Base-by-base conservation (phyloP, 64 coral and sea anemone genomes). In the Stylophora pistillata region DNA sequence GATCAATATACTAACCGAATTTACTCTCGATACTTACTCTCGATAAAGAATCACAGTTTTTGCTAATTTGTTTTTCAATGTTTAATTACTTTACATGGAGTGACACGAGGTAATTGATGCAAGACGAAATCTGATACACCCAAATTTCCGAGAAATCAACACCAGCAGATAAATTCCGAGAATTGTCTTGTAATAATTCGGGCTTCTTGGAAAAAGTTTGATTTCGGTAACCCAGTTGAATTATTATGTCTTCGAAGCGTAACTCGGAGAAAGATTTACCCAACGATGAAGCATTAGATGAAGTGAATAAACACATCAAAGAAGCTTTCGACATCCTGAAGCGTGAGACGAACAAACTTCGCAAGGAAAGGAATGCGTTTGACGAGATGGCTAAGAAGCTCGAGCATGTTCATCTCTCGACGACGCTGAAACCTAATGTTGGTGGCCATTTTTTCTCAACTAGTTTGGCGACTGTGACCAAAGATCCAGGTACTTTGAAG, bases 381-480 rank as follows among this genome's bases (percentile, higher is more conserved):
- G 89, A 91, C 17, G 83, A 71, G 12, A 55, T 81, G 0, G 54
- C 89, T 7, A 83, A 91, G 81, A 91, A 47, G 31, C 18, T 91
- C 0, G 70, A 91, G 16, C 27, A 74, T 56, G 73, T 87, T 32
- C 69, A 87, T 55, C 61, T 87, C 86, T 37, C 77, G 21, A 37
- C n/a, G 20, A 81, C 31, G 37, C 17, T 91, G 10, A 85, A 91
- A 65, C 81, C 86, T 4, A 86, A 91, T 64, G 73, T 91, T 2
- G 89, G 89, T 0, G 89, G 89, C 23, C 77, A 90, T 23, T 34
- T 72, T 27, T 90, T 82, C 20, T 71, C 78, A 9, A 84, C 79
- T 10, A 90, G 77, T 73, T 55, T 81, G 9, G 77, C 56, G 10
- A 90, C 88, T 29, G n/a, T 90, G 47, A 90, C 54, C 14, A 82